These are phyloP conservation scores for Cyphomyrus plagiostoma DNA, from an alignment of 2,113 vertebrate species.

Conservation along the genomic window DNA sequence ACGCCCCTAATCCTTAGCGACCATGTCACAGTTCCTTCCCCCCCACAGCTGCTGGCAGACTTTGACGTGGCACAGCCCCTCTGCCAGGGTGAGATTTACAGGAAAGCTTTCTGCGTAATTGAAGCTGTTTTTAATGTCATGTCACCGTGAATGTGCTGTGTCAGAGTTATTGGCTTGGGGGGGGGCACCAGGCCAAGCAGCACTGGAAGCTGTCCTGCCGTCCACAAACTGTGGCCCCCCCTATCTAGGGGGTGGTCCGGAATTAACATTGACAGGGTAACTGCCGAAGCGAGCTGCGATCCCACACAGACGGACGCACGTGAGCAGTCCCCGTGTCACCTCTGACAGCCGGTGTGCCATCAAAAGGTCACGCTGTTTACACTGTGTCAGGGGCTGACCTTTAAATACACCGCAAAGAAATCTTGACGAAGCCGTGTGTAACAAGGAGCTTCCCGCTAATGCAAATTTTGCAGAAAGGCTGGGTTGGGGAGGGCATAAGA, in stretches of 20 bases:
- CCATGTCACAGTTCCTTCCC: not conserved
- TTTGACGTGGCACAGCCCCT: not conserved
- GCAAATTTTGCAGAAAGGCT: not conserved
- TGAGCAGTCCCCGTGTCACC: constrained; percentile 29
- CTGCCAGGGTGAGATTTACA: constrained; percentile 55
- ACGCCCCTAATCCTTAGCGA: not conserved
- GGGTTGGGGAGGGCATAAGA: not conserved
- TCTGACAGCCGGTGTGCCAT: constrained; percentile 44
- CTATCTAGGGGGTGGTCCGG: not conserved
- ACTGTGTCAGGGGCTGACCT: constrained; percentile 57
- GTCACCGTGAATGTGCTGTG: constrained; percentile 50
- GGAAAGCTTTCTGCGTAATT: constrained; percentile 66
- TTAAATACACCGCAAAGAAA: constrained; percentile 48
- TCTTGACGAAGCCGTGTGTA: constrained; percentile 40
- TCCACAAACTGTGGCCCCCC: not conserved
- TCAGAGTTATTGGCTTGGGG: constrained; percentile 42
- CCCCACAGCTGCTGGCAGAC: not conserved
- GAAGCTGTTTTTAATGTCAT: constrained; percentile 35
- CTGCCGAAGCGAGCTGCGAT: not conserved
- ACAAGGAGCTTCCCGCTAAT: not conserved
- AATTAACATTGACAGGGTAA: not conserved
- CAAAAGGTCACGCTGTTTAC: constrained; percentile 56
- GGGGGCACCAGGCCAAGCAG: not conserved
- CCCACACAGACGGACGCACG: not conserved
- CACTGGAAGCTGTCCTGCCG: not conserved